These are phyloP conservation scores for Drosophila anomelani DNA, from an alignment of 2,888 invertebrate genomes.

Conservation along the genomic window DNA sequence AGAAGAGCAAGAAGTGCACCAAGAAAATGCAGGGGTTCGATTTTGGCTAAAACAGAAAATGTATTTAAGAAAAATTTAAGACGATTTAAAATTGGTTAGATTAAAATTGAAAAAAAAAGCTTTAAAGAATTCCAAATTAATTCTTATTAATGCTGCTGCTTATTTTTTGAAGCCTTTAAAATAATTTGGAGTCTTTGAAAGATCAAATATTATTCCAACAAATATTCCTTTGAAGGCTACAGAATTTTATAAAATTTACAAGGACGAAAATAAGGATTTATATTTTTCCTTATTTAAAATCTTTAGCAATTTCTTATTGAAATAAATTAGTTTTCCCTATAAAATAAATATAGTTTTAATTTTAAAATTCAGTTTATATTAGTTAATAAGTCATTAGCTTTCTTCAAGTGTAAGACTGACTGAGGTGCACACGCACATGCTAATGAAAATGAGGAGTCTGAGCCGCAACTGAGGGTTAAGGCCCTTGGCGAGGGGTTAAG, in stretches of 20 bases:
- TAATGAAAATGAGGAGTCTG: conserved; percentile 61
- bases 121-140: too few relatives aligned
- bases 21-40: background rate
- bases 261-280: too few relatives aligned
- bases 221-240: too few relatives aligned
- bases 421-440: conserved; percentile 49
- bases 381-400: fast-evolving
- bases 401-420: background rate
- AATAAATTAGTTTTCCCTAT: background rate
- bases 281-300: too few relatives aligned
- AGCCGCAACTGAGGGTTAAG: conserved; percentile 19
- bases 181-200: background rate
- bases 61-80: too few relatives aligned
- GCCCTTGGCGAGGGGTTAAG: conserved; percentile 6
- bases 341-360: background rate
- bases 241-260: too few relatives aligned
- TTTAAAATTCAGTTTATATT: fast-evolving
- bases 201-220: background rate
- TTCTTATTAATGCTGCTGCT: too few relatives aligned
- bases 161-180: background rate
- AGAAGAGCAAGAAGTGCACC: conserved; percentile 40
- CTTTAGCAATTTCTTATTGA: background rate
- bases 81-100: background rate
- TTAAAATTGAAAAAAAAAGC: too few relatives aligned
- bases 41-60: too few relatives aligned